phyloP scores from a whole-genome alignment of 2,797 vertebrate genomes.

The Buceros bicornis region DNA sequence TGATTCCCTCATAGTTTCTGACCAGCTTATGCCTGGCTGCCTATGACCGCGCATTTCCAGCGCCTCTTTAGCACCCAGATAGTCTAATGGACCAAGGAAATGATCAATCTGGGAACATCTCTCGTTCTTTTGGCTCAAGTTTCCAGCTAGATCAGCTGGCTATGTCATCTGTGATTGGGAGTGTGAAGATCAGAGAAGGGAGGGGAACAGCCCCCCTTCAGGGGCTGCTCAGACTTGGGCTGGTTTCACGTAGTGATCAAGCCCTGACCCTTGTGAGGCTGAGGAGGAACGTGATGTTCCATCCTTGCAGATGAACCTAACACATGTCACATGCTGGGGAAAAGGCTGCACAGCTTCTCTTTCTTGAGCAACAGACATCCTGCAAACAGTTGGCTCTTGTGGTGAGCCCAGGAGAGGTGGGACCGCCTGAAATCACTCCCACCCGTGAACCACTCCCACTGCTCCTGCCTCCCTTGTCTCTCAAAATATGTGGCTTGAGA shows the following conservation, averaged over 20 bases:
- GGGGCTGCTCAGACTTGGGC: not conserved
- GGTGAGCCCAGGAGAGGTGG: not conserved
- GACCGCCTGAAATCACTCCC: not conserved
- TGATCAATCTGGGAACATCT: not conserved
- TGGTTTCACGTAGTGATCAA: not conserved
- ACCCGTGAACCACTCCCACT: not conserved
- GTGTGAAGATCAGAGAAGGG: not conserved
- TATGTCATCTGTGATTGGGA: not conserved
- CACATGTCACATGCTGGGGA: fast-evolving
- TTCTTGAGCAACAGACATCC: not conserved
- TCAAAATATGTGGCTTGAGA: not conserved
- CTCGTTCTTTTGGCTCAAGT: not conserved
- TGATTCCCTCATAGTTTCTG: not conserved
- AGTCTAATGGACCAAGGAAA: not conserved
- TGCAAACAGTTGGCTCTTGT: not conserved
- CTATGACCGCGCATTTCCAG: not conserved
- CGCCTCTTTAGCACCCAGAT: not conserved
- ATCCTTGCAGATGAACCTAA: not conserved
- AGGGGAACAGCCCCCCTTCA: not conserved
- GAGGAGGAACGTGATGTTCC: not conserved
- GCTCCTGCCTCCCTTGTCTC: not conserved
- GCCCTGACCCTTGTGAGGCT: not conserved
- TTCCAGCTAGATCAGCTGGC: not conserved
- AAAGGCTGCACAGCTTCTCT: not conserved
- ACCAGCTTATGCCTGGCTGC: not conserved